Conservation (phyloP, 2,113 vertebrate genomes). For the Stercorarius parasiticus region DNA sequence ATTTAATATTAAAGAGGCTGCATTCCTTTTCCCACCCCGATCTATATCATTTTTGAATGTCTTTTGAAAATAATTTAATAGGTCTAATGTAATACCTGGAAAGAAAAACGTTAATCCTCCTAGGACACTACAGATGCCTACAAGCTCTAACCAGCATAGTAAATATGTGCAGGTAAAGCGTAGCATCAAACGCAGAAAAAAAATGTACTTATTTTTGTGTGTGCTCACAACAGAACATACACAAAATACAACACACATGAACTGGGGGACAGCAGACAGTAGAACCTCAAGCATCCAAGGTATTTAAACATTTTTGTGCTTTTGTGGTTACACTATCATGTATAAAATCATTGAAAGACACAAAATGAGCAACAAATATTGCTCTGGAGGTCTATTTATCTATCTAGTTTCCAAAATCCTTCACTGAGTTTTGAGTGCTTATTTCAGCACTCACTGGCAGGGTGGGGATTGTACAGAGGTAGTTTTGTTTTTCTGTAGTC, state of each 20-base stretch:
- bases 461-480: background rate
- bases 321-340: background rate
- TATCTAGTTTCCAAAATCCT: background rate
- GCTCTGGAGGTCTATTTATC: background rate
- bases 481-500: background rate
- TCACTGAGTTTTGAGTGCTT: background rate
- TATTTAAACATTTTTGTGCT: background rate
- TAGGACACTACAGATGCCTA: background rate
- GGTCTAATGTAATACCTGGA: background rate
- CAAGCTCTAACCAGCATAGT: background rate
- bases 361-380: background rate
- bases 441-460: background rate
- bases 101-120: conserved; percentile 35
- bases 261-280: background rate
- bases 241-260: background rate
- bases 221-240: background rate
- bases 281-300: background rate
- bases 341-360: background rate
- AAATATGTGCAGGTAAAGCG: conserved; percentile 6
- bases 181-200: background rate
- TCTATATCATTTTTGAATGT: conserved; percentile 32
- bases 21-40: background rate
- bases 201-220: too few species aligned
- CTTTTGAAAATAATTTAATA: conserved; percentile 61
- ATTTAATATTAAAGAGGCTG: conserved; percentile 61